Conservation (phyloP, 2,797 vertebrate genomes). For the Esox masquinongy region DNA sequence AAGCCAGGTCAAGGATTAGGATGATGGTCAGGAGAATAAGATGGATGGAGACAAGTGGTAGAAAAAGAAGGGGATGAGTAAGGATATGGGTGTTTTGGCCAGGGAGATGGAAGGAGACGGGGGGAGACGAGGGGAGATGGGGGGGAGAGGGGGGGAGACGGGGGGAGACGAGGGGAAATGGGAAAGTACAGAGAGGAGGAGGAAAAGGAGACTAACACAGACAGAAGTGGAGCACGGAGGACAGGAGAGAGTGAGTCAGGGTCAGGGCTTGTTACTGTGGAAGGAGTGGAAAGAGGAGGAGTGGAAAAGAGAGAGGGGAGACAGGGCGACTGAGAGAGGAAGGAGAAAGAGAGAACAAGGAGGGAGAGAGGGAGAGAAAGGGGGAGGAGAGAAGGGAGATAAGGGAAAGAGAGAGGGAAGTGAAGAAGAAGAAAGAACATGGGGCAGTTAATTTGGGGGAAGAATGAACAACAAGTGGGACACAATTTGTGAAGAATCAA, state of each 20-base stretch:
- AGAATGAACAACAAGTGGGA: no score
- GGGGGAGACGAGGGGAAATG: neutral
- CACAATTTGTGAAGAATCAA: no score
- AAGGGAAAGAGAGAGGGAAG: neutral
- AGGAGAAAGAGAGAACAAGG: neutral
- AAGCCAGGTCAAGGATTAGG: neutral
- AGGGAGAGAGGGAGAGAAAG: neutral
- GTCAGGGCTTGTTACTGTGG: neutral
- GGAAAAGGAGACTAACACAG: neutral
- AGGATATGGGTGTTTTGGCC: neutral
- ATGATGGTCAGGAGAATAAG: no score
- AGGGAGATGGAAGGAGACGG: neutral
- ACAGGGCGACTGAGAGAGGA: neutral
- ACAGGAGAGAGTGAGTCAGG: neutral
- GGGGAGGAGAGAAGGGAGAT: neutral
- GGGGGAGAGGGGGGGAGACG: neutral
- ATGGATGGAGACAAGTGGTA: no score
- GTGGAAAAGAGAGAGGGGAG: neutral
- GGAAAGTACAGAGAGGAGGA: neutral
- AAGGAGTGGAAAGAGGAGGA: neutral
- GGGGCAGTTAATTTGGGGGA: no score
- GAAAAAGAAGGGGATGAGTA: no score
- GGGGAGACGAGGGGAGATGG: no score
- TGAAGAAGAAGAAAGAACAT: neutral
- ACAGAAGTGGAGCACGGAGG: neutral